Conservation (phyloP, 2,888 invertebrate species). For the Salpingus planirostris region DNA sequence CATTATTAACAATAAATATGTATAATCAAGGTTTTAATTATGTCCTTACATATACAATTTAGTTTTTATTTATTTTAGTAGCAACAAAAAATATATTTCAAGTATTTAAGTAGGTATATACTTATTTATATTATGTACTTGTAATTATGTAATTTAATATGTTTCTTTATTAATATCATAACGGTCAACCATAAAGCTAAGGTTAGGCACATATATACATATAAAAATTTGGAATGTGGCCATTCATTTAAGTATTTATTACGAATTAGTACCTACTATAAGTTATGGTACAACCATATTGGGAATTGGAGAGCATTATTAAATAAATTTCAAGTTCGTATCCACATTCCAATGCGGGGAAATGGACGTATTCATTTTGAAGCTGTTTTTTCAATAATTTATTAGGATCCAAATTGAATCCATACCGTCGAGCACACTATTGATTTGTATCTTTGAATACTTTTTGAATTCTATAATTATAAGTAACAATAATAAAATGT, state of each 20-base stretch:
- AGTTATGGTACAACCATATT: too few species aligned
- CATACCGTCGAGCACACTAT: too few species aligned
- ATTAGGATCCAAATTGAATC: not conserved
- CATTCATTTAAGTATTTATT: too few species aligned
- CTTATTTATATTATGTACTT: slow-evolving; percentile 7
- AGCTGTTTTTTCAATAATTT: slow-evolving; percentile 2
- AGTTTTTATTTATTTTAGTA: slow-evolving; percentile 11
- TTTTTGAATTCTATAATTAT: too few species aligned
- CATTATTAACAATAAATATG: slow-evolving; percentile 33
- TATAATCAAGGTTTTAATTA: too few species aligned
- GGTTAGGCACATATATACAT: slow-evolving; percentile 40
- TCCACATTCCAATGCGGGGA: slow-evolving; percentile 7
- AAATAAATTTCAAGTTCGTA: too few species aligned
- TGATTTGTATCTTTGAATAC: too few species aligned
- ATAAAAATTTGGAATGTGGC: too few species aligned
- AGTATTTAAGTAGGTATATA: too few species aligned
- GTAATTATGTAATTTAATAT: not conserved
- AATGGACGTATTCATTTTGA: slow-evolving; percentile 15
- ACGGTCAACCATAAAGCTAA: slow-evolving; percentile 25
- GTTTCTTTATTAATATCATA: slow-evolving; percentile 1
- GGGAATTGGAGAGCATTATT: too few species aligned
- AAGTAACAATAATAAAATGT: too few species aligned
- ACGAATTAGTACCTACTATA: slow-evolving; percentile 2
- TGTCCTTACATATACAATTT: too few species aligned
- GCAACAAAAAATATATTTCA: slow-evolving; percentile 11